Conservation (phyloP, 2,888 invertebrate genomes). For the Tetranychus truncatus region DNA sequence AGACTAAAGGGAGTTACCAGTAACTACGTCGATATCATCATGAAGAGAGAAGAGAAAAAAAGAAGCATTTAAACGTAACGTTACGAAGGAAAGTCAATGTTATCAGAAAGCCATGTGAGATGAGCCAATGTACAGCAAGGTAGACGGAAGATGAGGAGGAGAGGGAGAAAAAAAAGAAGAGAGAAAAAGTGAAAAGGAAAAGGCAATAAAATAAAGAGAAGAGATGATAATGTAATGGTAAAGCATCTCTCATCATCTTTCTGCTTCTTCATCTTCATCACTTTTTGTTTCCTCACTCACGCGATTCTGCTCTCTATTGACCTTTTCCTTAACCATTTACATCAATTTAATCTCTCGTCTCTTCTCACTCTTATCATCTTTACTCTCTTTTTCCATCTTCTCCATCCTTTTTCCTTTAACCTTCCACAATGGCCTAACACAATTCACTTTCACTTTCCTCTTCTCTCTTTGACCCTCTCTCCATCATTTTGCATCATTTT, state of each 20-base stretch:
- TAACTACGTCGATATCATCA: background rate
- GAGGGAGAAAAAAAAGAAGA: background rate
- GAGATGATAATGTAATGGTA: background rate
- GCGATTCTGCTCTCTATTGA: background rate
- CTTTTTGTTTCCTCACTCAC: background rate
- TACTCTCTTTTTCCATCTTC: constrained; percentile 2
- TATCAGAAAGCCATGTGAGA: background rate
- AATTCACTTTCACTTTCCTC: background rate
- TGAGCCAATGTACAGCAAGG: background rate
- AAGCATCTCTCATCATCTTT: background rate
- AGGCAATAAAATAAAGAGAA: background rate
- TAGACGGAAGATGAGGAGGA: background rate
- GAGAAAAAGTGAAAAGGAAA: background rate
- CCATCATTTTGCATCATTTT: background rate
- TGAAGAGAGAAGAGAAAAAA: background rate
- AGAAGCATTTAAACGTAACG: background rate
- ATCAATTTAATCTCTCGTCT: background rate
- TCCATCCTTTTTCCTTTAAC: background rate
- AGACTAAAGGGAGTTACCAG: background rate
- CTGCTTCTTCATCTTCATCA: background rate
- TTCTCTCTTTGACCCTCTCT: constrained; percentile 6
- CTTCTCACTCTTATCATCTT: background rate
- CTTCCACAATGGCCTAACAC: background rate
- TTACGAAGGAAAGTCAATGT: background rate
- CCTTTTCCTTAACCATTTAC: background rate